Evolutionary conservation across 2,797 vertebrate species (phyloP), one percentile per base, ranked within the genome.

Genomic region (Cuniculus paca): DNA sequence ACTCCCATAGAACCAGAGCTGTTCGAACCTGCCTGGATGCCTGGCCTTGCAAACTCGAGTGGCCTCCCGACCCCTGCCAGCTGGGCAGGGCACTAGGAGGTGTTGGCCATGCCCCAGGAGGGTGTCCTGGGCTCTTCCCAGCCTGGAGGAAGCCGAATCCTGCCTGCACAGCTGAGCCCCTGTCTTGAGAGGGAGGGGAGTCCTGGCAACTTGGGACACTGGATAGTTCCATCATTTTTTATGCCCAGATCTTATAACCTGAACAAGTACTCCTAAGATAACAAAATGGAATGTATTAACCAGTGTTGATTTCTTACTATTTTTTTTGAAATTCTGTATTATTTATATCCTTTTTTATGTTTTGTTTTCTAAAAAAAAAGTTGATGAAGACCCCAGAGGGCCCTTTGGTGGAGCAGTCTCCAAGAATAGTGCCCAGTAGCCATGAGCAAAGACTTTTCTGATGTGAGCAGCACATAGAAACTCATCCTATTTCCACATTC

Each of bases 191-290:
- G 89, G 56, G 50, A 94, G 86, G 75, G 96, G 52, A 88, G 81
- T 88, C 84, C 91, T 96, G 95, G 91, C 79, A 95, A 83, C 65
- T 90, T 96, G 90, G 94, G 91, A 96, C 77, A n/a, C n/a, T n/a
- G n/a, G n/a, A n/a, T n/a, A n/a, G n/a, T n/a, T n/a, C n/a, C n/a
- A n/a, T n/a, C n/a, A n/a, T n/a, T n/a, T n/a, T n/a, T n/a, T n/a
- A n/a, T n/a, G n/a, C n/a, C n/a, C n/a, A n/a, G n/a, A n/a, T n/a
- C n/a, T n/a, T n/a, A n/a, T n/a, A n/a, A n/a, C n/a, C n/a, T n/a
- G n/a, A n/a, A n/a, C n/a, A n/a, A n/a, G n/a, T n/a, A n/a, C n/a
- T n/a, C n/a, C n/a, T n/a, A n/a, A n/a, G n/a, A n/a, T n/a, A n/a
- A n/a, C n/a, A n/a, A n/a, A n/a, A n/a, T n/a, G n/a, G n/a, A n/a